Conservation (phyloP, 2,797 vertebrate genomes). For the Falco berigora region DNA sequence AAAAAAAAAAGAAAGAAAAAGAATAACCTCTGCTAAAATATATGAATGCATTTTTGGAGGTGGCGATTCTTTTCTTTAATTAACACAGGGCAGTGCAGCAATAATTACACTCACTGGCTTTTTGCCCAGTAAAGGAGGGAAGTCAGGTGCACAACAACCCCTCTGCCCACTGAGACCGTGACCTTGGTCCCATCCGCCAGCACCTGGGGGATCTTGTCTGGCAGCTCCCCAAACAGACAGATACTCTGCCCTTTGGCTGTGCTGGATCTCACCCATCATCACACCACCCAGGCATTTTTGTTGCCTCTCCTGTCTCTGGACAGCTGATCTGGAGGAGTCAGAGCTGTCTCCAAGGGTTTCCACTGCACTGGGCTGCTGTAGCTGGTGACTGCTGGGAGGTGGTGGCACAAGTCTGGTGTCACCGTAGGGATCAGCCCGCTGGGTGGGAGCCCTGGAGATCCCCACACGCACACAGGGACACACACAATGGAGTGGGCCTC, state of each 20-base stretch:
- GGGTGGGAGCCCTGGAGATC: neutral
- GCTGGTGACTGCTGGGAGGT: neutral
- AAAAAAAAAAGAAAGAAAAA: neutral
- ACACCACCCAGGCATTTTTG: accelerated
- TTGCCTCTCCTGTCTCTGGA: neutral
- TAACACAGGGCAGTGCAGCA: neutral
- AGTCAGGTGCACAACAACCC: neutral
- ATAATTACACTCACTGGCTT: accelerated
- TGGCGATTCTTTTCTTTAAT: neutral
- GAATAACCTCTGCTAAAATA: neutral
- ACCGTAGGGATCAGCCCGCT: neutral
- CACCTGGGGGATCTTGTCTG: neutral
- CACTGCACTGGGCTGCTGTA: neutral
- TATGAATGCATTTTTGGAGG: neutral
- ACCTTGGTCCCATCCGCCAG: neutral
- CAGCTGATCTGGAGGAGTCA: neutral
- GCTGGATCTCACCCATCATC: no score
- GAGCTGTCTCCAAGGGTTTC: neutral
- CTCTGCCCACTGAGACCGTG: neutral
- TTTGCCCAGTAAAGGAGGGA: neutral
- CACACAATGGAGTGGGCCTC: neutral
- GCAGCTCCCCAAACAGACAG: neutral
- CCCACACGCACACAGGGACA: neutral
- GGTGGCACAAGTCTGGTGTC: neutral
- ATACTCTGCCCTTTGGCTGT: neutral